Base-by-base conservation (phyloP, 1,140 invertebrate species). In the Mamestra configurata region DNA sequence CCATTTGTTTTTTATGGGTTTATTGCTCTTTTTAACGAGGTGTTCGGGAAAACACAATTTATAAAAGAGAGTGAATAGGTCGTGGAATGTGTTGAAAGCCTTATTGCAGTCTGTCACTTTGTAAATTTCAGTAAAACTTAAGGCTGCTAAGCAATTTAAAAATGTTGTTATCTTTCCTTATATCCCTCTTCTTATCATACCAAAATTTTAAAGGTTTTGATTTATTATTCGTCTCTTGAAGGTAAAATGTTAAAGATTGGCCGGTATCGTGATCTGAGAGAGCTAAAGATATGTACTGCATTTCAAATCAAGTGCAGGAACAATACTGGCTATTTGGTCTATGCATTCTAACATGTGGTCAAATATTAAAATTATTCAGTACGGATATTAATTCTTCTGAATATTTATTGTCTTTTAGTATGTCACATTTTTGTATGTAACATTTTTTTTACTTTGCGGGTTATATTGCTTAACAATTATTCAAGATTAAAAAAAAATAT, bases 91-190 rank as follows among this genome's bases (percentile, higher is more conserved):
- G n/a, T 49, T n/a, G 6, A 49, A 49, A 1, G 46, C 46, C 1
- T n/a, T 49, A 49, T 49, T 49, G 15, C 46, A 49, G 6, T 49
- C 46, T 15, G 46, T 49, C 15, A 4, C 46, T 49, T 49, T 15
- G 15, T 49, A 49, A n/a, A 49, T 18, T 49, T 49, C 46, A 49
- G 1, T 15, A 49, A 49, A 49, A 49, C 49, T 51, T 51, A 51
- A 51, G 49, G 53, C 53, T 55, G 53, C 20, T 24, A 55, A 55
- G 22, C 53, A 55, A 15, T 55, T n/a, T 55, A 55, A 55, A 55
- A 24, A 24, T 24, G 22, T 55, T 55, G 18, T 24, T 55, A 24
- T 55, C 20, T 55, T 55, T 7, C 8, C 22, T 55, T 55, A 55
- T 55, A 24, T 55, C 53, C 8, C 53, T 55, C 22, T 55, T 55